A percentile compares a stretch with the other conserved stretches of the same genome.
Conservation (phyloP, 2,797 vertebrate genomes). For the Scolopax rusticola region DNA sequence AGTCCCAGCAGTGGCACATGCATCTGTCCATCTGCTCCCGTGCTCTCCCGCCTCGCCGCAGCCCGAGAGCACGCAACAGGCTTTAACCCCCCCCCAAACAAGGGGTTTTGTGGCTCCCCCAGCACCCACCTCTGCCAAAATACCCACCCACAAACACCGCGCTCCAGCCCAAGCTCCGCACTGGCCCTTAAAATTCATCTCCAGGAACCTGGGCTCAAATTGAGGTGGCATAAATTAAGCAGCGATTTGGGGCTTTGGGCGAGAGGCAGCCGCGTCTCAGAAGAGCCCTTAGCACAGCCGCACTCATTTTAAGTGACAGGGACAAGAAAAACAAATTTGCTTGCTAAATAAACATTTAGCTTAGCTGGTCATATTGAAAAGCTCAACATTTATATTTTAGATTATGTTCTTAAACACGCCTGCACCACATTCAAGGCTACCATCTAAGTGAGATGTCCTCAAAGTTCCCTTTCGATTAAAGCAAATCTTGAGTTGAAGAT, state of each 20-base stretch:
- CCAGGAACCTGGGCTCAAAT: not conserved
- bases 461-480: not conserved
- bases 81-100: not conserved
- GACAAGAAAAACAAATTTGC: not conserved
- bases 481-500: not conserved
- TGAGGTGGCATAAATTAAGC: not conserved
- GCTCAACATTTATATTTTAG: not conserved
- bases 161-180: not conserved
- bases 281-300: not conserved
- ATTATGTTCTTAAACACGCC: not conserved
- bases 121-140: not conserved
- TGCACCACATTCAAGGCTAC: not conserved
- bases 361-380: not conserved
- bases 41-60: rapidly evolving
- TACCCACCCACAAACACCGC: rapidly evolving
- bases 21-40: not conserved
- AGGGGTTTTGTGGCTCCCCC: not conserved
- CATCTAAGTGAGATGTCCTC: not conserved
- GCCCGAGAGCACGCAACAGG: not conserved
- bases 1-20: not conserved
- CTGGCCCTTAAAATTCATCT: not conserved
- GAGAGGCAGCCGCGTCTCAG: not conserved
- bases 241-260: not conserved
- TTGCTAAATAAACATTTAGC: not conserved
- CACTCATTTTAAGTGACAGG: not conserved